Percentiles rank a stretch among this genome's conserved stretches.
Conservation (phyloP, 2,113 vertebrate species). For the Tauraco erythrolophus region DNA sequence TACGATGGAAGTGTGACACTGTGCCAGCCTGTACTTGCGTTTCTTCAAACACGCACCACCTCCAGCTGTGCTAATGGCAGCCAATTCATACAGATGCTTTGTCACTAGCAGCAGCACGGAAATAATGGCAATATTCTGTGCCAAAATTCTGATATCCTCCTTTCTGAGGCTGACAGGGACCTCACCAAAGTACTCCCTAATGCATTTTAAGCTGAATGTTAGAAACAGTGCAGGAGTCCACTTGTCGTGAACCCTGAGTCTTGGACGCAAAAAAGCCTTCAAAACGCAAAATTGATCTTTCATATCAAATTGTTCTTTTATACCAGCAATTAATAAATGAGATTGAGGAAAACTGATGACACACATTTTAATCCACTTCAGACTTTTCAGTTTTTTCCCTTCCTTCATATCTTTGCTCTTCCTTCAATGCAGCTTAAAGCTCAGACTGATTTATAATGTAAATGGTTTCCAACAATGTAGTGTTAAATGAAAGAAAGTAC, state of each 20-base stretch:
- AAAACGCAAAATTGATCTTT: background rate
- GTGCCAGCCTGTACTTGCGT: conserved; percentile 11
- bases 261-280: background rate
- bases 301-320: background rate
- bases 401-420: background rate
- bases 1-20: conserved; percentile 25
- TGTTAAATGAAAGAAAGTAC: background rate
- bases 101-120: background rate
- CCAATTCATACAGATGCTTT: conserved; percentile 22
- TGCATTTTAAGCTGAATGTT: background rate
- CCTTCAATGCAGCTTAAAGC: background rate
- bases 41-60: background rate
- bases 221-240: background rate
- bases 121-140: background rate
- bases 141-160: background rate
- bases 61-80: conserved; percentile 42
- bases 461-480: background rate
- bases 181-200: background rate
- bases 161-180: background rate
- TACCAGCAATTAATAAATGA: background rate
- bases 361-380: background rate
- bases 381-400: background rate
- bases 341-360: background rate
- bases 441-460: background rate
- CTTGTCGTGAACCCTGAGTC: background rate